Percentiles rank a stretch among this genome's conserved stretches.
Conservation (phyloP, 2,797 vertebrate genomes). For the Pseudopleuronectes americanus region DNA sequence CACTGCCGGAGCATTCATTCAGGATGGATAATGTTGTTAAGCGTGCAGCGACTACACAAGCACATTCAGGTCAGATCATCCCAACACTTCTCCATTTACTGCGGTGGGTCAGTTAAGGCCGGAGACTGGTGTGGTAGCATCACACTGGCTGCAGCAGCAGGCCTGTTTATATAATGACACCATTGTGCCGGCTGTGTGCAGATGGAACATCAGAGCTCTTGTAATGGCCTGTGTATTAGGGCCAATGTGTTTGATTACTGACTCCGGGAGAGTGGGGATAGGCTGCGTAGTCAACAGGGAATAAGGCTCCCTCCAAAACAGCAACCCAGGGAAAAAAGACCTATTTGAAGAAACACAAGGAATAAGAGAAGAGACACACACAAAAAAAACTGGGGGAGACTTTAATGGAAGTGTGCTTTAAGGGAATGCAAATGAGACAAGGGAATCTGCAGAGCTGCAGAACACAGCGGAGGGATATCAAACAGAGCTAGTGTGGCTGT, state of each 20-base stretch:
- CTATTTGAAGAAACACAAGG: constrained; percentile 78
- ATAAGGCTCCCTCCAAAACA: constrained; percentile 76
- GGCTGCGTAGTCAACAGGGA: constrained; percentile 79
- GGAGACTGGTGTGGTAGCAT: constrained; percentile 66
- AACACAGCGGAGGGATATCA: constrained; percentile 79
- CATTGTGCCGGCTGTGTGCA: constrained; percentile 81
- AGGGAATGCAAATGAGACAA: constrained; percentile 83
- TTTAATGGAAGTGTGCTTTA: constrained; percentile 82
- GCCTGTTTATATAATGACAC: constrained; percentile 83
- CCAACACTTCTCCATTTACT: constrained; percentile 73
- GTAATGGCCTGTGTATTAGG: constrained; percentile 85
- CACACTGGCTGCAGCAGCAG: constrained; percentile 69
- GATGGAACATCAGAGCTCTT: constrained; percentile 83
- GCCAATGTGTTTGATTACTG: constrained; percentile 86
- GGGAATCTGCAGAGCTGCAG: constrained; percentile 80
- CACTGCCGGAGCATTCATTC: constrained; percentile 47
- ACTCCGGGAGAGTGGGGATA: constrained; percentile 76
- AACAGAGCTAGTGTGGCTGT: constrained; percentile 74
- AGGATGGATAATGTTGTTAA: constrained; percentile 67
- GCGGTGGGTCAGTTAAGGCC: constrained; percentile 73
- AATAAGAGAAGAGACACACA: constrained; percentile 60
- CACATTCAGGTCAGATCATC: constrained; percentile 74
- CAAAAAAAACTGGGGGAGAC: constrained; percentile 65
- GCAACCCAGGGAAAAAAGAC: constrained; percentile 66
- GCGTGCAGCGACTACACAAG: constrained; percentile 53